A percentile compares a stretch with the other conserved stretches of the same genome.
phyloP scores from a whole-genome alignment of 2,113 vertebrate species.

The Ovis aries region ARS-UI_Ramb_v3.0 NC_056065.1:25280501-25281000 shows the following conservation, averaged over 20 bases:
- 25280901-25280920: not conserved
- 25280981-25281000: not conserved
- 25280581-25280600: not conserved
- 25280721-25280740: not conserved
- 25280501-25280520: not conserved
- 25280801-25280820: not conserved
- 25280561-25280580: not conserved
- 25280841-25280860: not conserved
- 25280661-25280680: not conserved
- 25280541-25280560: not conserved
- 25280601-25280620: not conserved
- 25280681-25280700: not conserved
- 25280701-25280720: not conserved
- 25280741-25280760: not conserved
- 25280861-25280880: not conserved
- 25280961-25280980: not conserved
- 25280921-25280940: not conserved
- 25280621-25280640: not conserved
- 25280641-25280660: not conserved
- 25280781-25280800: not conserved
- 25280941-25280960: not conserved
- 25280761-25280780: not conserved
- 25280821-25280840: not conserved
- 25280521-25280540: not conserved
- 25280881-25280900: not conserved